Percentiles rank a stretch among this genome's conserved stretches.
These are phyloP conservation scores for Frankliniella fusca DNA, from an alignment of 2,888 invertebrate genomes.

Conservation along the genomic window DNA sequence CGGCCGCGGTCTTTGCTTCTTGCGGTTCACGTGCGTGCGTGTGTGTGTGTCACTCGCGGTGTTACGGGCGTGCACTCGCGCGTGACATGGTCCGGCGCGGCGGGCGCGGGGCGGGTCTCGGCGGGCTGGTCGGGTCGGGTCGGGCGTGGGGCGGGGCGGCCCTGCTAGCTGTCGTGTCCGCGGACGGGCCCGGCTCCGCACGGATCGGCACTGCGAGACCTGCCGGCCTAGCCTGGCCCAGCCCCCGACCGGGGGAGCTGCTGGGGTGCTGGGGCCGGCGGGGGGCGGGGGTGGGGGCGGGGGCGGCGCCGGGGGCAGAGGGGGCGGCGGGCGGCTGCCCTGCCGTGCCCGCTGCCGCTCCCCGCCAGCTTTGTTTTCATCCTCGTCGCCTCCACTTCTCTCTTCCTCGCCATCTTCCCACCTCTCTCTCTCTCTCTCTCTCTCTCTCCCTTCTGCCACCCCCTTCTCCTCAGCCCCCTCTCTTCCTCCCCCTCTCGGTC, in stretches of 20 bases:
- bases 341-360: neutral
- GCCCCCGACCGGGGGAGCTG: neutral
- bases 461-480: neutral
- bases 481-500: neutral
- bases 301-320: neutral
- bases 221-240: neutral
- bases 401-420: neutral
- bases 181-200: neutral
- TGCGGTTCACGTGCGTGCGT: too few species aligned
- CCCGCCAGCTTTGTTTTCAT: neutral
- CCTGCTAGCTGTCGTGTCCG: neutral
- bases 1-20: too few species aligned
- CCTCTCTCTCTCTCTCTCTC: neutral
- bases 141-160: neutral
- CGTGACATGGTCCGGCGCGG: too few species aligned
- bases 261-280: neutral
- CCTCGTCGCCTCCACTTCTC: neutral
- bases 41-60: too few species aligned
- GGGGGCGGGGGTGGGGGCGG: neutral
- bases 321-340: neutral
- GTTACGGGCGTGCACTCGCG: too few species aligned
- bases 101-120: neutral
- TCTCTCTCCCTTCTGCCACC: neutral
- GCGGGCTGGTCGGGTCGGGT: neutral
- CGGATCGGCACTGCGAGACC: neutral